Evolutionary conservation across 2,888 invertebrate genomes (phyloP).

Genomic region (Amorpha juglandis): DNA sequence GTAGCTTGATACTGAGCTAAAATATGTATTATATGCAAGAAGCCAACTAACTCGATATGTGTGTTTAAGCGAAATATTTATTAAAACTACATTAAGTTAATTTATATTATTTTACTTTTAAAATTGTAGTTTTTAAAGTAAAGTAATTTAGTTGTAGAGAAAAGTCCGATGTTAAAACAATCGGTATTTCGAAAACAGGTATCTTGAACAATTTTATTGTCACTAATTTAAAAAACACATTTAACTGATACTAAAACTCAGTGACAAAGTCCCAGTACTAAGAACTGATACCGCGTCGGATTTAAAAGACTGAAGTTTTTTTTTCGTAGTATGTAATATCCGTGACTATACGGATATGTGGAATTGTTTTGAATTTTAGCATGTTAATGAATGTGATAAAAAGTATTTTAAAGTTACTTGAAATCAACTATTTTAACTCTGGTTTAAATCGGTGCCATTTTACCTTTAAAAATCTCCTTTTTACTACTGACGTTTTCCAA

Average conservation of each 20-base stretch:
- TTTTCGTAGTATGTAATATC: slow-evolving; percentile 66
- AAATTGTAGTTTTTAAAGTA: slow-evolving; percentile 55
- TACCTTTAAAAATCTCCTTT: slow-evolving; percentile 46
- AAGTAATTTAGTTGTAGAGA: slow-evolving; percentile 61
- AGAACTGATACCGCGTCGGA: slow-evolving; percentile 64
- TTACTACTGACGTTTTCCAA: slow-evolving; percentile 66
- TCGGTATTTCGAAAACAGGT: slow-evolving; percentile 60
- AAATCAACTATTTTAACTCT: slow-evolving; percentile 9
- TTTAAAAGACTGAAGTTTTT: slow-evolving; percentile 78
- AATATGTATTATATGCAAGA: slow-evolving; percentile 56
- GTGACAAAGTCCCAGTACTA: slow-evolving; percentile 36
- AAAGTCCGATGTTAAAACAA: slow-evolving; percentile 64
- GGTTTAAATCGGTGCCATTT: slow-evolving; percentile 61
- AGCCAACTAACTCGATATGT: slow-evolving; percentile 58
- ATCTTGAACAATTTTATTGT: slow-evolving; percentile 29
- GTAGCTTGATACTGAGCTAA: slow-evolving; percentile 55
- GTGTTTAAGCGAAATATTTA: slow-evolving; percentile 67
- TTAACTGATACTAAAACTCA: slow-evolving; percentile 44
- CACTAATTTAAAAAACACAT: slow-evolving; percentile 15
- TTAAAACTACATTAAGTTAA: slow-evolving; percentile 57
- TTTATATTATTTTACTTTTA: slow-evolving; percentile 65
- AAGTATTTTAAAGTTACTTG: slow-evolving; percentile 66
- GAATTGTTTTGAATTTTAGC: slow-evolving; percentile 68
- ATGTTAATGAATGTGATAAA: slow-evolving; percentile 74
- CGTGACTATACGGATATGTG: slow-evolving; percentile 67